Evolutionary conservation across 2,113 vertebrate genomes (phyloP).

Genomic region (Rhinoderma darwinii): DNA sequence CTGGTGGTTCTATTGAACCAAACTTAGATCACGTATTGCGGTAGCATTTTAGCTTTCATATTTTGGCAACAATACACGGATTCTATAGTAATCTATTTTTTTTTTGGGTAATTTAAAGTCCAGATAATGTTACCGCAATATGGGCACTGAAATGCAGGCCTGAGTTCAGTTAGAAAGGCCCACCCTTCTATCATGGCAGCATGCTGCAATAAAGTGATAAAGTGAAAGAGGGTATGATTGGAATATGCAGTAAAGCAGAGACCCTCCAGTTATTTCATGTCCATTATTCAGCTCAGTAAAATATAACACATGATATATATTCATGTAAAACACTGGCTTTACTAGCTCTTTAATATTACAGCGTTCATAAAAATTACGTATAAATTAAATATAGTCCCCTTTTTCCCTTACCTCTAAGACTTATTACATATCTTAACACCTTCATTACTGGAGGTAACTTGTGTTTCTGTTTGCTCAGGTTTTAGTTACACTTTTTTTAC

Average conservation of each 20-base stretch:
- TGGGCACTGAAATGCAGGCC: too few species aligned
- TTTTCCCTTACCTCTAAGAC: not conserved
- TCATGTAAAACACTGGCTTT: slow-evolving; percentile 1
- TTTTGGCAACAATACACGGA: not conserved
- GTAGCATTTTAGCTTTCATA: not conserved
- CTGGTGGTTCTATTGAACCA: too few species aligned
- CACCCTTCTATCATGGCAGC: not conserved
- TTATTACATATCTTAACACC: not conserved
- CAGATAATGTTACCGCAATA: too few species aligned
- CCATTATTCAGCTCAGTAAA: not conserved
- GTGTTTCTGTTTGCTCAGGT: too few species aligned
- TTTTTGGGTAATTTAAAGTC: too few species aligned
- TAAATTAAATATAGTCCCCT: not conserved
- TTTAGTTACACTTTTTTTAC: too few species aligned
- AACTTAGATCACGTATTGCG: too few species aligned
- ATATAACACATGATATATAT: not conserved
- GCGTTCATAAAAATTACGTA: not conserved
- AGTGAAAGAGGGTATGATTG: not conserved
- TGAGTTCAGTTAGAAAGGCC: too few species aligned
- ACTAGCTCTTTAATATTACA: slow-evolving; percentile 14
- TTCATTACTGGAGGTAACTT: not conserved
- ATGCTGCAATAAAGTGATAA: not conserved
- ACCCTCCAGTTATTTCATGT: not conserved
- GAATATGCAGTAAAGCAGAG: not conserved
- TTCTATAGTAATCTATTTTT: not conserved